Evolutionary conservation across 2,113 vertebrate genomes (phyloP).

Genomic region (Chrysemys picta): DNA sequence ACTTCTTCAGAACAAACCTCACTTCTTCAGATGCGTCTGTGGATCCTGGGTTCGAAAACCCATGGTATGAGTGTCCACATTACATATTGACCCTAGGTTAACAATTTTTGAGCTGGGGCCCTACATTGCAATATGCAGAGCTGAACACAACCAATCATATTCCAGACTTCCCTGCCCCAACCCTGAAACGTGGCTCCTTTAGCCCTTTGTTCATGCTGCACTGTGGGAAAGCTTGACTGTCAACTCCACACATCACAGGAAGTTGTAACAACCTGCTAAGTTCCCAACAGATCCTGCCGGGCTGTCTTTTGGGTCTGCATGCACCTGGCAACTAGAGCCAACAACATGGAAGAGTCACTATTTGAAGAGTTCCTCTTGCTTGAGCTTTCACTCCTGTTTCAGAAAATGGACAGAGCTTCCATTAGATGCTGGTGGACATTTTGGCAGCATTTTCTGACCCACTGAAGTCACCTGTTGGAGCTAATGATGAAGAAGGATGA

Average conservation of each 20-base stretch:
- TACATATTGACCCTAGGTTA: not conserved
- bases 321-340: not conserved
- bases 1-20: too few species aligned
- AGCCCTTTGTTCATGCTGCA: not conserved
- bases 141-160: not conserved
- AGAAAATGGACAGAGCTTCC: not conserved
- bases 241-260: not conserved
- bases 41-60: not conserved
- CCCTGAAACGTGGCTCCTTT: not conserved
- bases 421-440: not conserved
- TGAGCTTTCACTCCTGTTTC: not conserved
- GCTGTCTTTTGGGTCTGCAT: not conserved
- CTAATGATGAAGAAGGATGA: accelerated
- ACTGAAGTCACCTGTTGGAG: not conserved
- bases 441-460: not conserved
- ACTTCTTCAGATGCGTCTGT: not conserved
- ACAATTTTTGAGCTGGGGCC: not conserved
- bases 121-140: not conserved
- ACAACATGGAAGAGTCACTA: not conserved
- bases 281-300: not conserved
- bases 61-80: not conserved
- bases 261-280: not conserved
- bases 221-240: not conserved
- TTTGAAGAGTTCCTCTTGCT: not conserved
- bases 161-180: not conserved